Conservation (phyloP, 1,140 invertebrate genomes). For the Laupala kohalensis region DNA sequence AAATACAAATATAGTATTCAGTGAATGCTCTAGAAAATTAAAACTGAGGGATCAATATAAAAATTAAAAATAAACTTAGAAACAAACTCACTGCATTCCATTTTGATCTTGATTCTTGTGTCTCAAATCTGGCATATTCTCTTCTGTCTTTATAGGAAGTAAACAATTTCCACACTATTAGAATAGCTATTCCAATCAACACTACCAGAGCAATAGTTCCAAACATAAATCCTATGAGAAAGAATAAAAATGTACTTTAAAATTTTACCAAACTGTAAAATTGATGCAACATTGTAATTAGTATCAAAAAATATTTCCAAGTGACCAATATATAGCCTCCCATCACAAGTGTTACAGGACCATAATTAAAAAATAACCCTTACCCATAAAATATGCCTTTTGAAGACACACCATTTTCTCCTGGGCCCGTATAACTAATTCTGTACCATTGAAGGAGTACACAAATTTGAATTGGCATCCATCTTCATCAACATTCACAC, state of each 20-base stretch:
- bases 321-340: too few relatives aligned
- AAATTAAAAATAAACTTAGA: too few relatives aligned
- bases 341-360: too few relatives aligned
- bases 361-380: constrained; percentile 3
- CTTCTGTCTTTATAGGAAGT: constrained; percentile 90
- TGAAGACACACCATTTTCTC: constrained; percentile 66
- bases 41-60: too few relatives aligned
- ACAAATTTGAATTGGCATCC: constrained; percentile 73
- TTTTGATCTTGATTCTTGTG: constrained; percentile 85
- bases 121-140: constrained; percentile 94
- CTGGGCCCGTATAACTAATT: constrained; percentile 49
- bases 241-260: background rate
- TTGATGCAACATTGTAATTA: too few relatives aligned
- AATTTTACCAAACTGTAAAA: background rate
- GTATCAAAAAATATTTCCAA: too few relatives aligned
- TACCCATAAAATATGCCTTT: constrained; percentile 38
- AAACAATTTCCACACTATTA: constrained; percentile 91
- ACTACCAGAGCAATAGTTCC: constrained; percentile 93
- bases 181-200: constrained; percentile 69
- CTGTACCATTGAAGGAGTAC: constrained; percentile 49
- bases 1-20: too few relatives aligned
- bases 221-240: constrained; percentile 63
- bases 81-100: constrained; percentile 88
- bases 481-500: constrained; percentile 68
- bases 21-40: too few relatives aligned